Evolutionary conservation across 2,113 vertebrate species (phyloP), one percentile per base, ranked within the genome.

Genomic region (Aptenodytes patagonicus): DNA sequence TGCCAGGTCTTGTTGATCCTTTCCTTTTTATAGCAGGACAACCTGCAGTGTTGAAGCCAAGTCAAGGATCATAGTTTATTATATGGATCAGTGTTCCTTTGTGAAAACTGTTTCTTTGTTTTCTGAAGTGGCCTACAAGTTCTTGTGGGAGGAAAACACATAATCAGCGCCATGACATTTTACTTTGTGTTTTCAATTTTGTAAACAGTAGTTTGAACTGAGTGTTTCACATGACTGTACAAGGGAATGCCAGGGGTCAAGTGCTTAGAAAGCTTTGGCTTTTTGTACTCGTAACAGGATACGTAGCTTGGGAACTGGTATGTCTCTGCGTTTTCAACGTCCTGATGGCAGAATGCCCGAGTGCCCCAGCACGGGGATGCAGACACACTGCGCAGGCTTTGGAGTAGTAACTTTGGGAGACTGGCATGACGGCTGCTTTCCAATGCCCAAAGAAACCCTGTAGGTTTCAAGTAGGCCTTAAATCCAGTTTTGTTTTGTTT

Each of bases 171-270:
- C 34, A 3, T 77, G 81, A 51, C 36, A 70, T 87, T 85, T 94
- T 93, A 58, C 24, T 69, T 51, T 38, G 25, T 89, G 70, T 90
- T 87, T 94, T 69, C 54, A 40, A 4, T 85, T 90, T 88, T 80
- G 66, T 86, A 91, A 95, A 83, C 62, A 70, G 36, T 61, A 46
- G 64, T 64, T 94, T 68, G 42, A 83, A 72, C 89, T 77, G 82
- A 84, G 94, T 70, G 42, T 96, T 97, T 95, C 72, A 46, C 31
- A 10, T 90, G 78, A 46, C 94, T 81, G 11, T 57, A 38, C 65
- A 87, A 96, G 80, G 83, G 57, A 88, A 77, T 73, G 55, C 62
- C 58, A 75, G 82, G 57, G 87, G 93, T 93, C 54, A 76, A 75
- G 49, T 40, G n/a, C 73, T 93, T 71, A 85, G 84, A 87, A 96